Base-by-base conservation (phyloP, 2,888 invertebrate genomes). In the Rhamphomyia laevipes region DNA sequence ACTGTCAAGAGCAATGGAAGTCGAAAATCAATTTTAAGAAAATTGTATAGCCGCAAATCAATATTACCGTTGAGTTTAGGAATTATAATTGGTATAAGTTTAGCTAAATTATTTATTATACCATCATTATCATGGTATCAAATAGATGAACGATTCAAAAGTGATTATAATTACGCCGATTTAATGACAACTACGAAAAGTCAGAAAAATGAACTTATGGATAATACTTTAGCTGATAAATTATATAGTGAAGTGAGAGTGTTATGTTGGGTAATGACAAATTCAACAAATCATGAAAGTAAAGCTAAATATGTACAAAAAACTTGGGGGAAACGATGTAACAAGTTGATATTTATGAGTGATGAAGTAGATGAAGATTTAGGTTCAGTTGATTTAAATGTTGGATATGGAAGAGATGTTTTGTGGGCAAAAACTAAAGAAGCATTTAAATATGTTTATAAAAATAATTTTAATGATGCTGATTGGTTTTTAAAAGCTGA, bases 401-500 rank as follows among this genome's bases (percentile, higher is more conserved):
- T 93, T 0, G 66, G 74, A 6, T 94, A 94, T 65, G 92, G 92
- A 0, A 73, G 93, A 15, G 78, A 93, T 61, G 80, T 82, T 62
- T 74, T 95, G 6, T 95, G 95, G 94, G 89, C 82, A 2, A 96
- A 95, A 74, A 95, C 94, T 1, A 92, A 91, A 70, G 85, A 81
- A 57, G 91, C 92, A 1, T 92, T 91, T 66, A 78, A 80, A 59
- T 87, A 90, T 64, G 79, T 87, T n/a, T 86, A 89, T 63, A 76
- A 86, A 57, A 74, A 91, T 62, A 81, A 92, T 64, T 71, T 80
- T 44, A 75, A 89, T 56, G 77, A 90, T 45, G 87, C 84, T 2
- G 93, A 94, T 68, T 94, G 92, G 92, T 94, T 95, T 68, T 73
- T 95, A 63, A 96, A 95, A 68, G 93, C 94, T 17, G 94, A 95